Base-by-base conservation (phyloP, 2,797 vertebrate species). In the Catharus ustulatus region DNA sequence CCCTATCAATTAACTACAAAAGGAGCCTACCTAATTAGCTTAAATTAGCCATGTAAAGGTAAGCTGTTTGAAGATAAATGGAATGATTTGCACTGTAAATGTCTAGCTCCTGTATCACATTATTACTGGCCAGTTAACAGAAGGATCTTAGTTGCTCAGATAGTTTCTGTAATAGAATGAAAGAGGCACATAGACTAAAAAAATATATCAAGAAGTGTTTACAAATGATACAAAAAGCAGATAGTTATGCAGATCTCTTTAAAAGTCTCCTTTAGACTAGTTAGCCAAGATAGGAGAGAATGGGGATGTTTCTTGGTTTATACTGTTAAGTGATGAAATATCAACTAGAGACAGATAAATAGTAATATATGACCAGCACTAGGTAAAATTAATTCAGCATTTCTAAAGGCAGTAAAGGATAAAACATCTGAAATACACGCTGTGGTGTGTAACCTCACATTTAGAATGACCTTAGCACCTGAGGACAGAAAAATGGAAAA, bases 1-100 rank as follows among this genome's bases (percentile, higher is more conserved):
- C 82, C 93, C 84, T 94, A 84, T 91, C 87, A 94, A 88, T 93
- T 94, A 96, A 88, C 87, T 94, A 75, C 86, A 86, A 93, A 95
- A 93, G 89, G n/a, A 93, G 7, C 91, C 58, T 94, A 72, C 79
- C 82, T 94, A 73, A 94, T 94, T 94, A 96, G 51, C 59, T 89
- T 94, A 89, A 82, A 96, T 95, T 95, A 96, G 66, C 69, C 87
- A 94, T 94, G 95, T 91, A 91, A 94, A 94, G 48, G 62, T 78
- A 73, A 95, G 83, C 66, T 72, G 79, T 91, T 91, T 94, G 94
- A 96, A 96, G 91, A 84, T 94, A 93, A 93, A 94, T 48, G 27
- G 88, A 84, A 43, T 86, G 38, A 90, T 93, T 91, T 91, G 89
- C 93, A 90, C 91, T 88, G 55, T 87, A 89, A 87, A 95, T 69